phyloP scores from a whole-genome alignment of 2,888 invertebrate genomes.

The Rotaria macrura region DNA sequence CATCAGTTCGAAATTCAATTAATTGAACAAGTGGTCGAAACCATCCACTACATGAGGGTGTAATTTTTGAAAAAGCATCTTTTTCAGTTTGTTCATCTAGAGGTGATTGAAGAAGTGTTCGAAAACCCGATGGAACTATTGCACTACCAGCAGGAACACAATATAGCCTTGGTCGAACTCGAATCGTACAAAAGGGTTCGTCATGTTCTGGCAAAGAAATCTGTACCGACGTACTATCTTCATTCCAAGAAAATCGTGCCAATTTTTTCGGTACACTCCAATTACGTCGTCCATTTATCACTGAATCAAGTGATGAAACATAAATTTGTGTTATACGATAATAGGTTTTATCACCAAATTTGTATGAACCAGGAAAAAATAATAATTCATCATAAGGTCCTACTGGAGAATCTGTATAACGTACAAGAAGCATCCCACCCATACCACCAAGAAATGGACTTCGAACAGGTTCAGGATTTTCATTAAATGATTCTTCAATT shows the following conservation, averaged over 20 bases:
- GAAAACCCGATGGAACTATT: neutral
- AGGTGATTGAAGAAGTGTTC: neutral
- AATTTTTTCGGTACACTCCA: neutral
- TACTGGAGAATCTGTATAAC: neutral
- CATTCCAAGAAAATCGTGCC: neutral
- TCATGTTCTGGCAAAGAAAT: neutral
- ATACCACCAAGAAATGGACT: neutral
- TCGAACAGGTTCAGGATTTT: neutral
- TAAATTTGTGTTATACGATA: neutral
- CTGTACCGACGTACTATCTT: neutral
- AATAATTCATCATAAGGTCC: neutral
- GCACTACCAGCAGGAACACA: neutral
- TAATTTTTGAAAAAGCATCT: neutral
- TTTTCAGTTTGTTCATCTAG: neutral
- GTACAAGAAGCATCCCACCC: neutral
- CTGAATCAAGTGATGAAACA: neutral
- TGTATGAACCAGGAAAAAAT: neutral
- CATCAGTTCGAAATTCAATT: neutral
- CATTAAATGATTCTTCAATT: neutral
- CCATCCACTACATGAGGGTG: neutral
- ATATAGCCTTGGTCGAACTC: neutral
- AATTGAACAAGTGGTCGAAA: neutral
- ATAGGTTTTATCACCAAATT: neutral
- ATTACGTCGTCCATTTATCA: neutral
- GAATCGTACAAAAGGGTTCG: neutral